Base-by-base conservation (phyloP, 2,888 invertebrate genomes). In the Cabera pusaria region DNA sequence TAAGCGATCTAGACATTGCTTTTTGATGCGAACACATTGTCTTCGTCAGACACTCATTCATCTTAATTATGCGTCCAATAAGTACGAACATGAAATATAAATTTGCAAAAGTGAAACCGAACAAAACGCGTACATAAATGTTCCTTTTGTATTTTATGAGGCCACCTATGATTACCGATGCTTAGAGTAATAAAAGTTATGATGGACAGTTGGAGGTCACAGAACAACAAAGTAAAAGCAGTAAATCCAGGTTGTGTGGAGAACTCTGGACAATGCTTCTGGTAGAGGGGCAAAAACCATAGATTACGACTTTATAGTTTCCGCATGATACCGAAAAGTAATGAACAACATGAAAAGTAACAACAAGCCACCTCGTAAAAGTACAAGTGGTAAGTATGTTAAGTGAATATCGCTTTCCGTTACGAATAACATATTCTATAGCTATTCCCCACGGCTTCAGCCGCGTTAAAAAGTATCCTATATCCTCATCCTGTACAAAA, bases 141-240 rank as follows among this genome's bases (percentile, higher is more conserved):
- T 31, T 47, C 27, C 47, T 49, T 52, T 52, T 49, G 41, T 52
- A 27, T 43, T 50, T 51, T 59, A 59, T 48, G 59, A 69, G 67
- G 67, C 56, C 69, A 63, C 59, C 37, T 54, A 57, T 69, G 60
- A 66, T 72, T 65, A 66, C 59, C 51, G 48, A 59, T 64, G 63
- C 58, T 64, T 64, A 62, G 48, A 66, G 60, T 54, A 60, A 63
- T 67, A 63, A 67, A 65, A 65, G 52, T 46, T 32, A 38, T 69
- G 73, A 74, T 63, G 64, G 73, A 62, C 73, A 64, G 59, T 69
- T 68, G 51, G 59, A 65, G 75, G 73, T 61, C 69, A 55, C 28
- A 23, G 16, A 31, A 40, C 47, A 46, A 54, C 50, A 48, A 52
- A 60, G 68, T 66, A 68, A 67, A 68, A 66, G 59, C 57, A 44